These are phyloP conservation scores for Laothoe populi DNA, from an alignment of 2,888 invertebrate genomes.

Conservation along the genomic window DNA sequence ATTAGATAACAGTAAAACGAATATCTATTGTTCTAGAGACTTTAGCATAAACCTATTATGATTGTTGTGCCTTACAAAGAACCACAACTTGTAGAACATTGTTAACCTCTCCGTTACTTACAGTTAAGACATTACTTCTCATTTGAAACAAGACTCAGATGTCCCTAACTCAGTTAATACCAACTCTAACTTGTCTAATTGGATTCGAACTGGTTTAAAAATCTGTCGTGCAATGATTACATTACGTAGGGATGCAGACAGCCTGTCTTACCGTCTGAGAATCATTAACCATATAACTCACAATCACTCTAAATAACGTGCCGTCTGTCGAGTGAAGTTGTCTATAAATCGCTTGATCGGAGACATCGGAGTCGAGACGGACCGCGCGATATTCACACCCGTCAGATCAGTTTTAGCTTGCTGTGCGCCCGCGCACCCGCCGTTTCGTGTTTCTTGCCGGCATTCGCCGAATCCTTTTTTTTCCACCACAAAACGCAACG, in stretches of 20 bases:
- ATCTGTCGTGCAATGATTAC: constrained; percentile 1
- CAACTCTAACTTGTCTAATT: background rate
- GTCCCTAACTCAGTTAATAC: background rate
- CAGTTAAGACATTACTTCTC: background rate
- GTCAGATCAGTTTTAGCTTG: constrained; percentile 79
- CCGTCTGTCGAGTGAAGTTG: constrained; percentile 15
- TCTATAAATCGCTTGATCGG: constrained; percentile 48
- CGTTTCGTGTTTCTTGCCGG: constrained; percentile 41
- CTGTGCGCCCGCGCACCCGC: constrained; percentile 69
- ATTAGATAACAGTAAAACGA: too few species aligned
- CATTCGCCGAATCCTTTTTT: constrained; percentile 40
- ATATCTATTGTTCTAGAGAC: too few species aligned
- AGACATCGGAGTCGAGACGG: constrained; percentile 59
- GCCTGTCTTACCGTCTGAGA: constrained; percentile 14
- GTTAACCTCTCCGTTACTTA: background rate
- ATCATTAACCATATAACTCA: constrained; percentile 24
- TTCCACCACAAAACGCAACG: constrained; percentile 26
- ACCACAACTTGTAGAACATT: background rate
- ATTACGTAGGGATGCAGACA: constrained; percentile 18
- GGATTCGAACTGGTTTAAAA: constrained; percentile 14
- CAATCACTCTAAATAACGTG: constrained; percentile 22
- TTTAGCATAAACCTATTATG: too few species aligned
- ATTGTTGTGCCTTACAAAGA: too few species aligned
- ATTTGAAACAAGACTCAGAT: background rate
- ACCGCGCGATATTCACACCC: constrained; percentile 67